Evolutionary conservation across 2,113 vertebrate genomes (phyloP).

Genomic region (Gnathonemus echidnorhynchus): DNA sequence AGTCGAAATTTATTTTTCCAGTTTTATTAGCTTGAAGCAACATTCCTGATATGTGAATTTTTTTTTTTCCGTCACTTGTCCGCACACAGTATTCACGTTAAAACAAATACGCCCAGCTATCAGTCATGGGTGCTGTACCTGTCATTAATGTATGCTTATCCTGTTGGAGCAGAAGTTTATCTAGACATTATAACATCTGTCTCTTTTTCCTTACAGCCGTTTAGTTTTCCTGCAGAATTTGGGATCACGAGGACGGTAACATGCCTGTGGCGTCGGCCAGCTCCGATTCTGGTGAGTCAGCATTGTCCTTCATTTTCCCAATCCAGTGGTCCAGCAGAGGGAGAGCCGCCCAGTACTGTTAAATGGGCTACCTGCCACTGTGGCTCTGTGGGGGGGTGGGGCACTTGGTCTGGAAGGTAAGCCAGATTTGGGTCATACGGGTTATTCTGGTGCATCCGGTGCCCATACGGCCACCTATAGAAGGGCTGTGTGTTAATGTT

Average conservation of each 20-base stretch:
- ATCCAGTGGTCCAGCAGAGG: neutral
- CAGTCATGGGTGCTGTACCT: neutral
- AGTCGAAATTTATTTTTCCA: neutral
- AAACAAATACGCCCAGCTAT: neutral
- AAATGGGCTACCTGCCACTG: neutral
- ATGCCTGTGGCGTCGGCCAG: conserved; percentile 81
- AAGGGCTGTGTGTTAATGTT: neutral
- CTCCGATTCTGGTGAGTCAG: conserved; percentile 74
- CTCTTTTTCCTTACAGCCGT: conserved; percentile 37
- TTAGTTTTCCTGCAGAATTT: conserved; percentile 37
- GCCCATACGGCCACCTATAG: neutral
- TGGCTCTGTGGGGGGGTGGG: too few relatives aligned
- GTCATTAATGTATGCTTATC: neutral
- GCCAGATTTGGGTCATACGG: neutral
- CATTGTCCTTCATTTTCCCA: neutral
- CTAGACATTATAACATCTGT: neutral
- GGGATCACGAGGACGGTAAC: conserved; percentile 40
- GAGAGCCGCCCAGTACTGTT: neutral
- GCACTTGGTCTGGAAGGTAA: neutral
- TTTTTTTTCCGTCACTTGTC: neutral
- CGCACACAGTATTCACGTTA: neutral
- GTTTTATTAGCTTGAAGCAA: neutral
- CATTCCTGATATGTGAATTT: neutral
- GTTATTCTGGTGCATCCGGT: neutral
- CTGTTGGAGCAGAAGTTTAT: neutral